A percentile compares a stretch with the other conserved stretches of the same genome.
Conservation (phyloP, 2,113 vertebrate species). For the Fulmarus glacialis region DNA sequence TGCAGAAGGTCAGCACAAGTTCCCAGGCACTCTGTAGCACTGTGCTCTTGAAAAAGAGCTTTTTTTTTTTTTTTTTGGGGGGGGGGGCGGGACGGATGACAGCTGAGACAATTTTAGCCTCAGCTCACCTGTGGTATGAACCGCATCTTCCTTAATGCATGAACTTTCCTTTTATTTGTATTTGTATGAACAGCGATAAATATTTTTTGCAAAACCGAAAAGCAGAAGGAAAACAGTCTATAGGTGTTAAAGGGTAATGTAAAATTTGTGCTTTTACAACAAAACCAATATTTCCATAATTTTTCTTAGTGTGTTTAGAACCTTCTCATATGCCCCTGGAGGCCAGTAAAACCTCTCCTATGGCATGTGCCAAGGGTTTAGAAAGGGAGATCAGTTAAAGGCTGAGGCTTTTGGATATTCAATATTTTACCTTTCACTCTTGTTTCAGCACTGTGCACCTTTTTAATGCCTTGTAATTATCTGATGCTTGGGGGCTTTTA, state of each 20-base stretch:
- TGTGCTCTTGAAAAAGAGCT: neutral
- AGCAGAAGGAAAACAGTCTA: neutral
- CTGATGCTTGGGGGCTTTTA: neutral
- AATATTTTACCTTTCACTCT: neutral
- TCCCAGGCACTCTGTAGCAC: slow-evolving; percentile 9
- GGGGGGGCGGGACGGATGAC: too few species aligned
- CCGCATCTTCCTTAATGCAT: neutral
- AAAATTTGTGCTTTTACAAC: neutral
- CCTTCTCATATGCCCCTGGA: neutral
- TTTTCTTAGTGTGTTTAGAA: neutral
- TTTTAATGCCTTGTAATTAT: neutral
- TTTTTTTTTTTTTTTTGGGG: neutral
- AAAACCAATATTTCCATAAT: neutral
- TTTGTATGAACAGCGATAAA: neutral
- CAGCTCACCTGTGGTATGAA: neutral
- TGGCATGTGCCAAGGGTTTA: neutral
- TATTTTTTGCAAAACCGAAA: neutral
- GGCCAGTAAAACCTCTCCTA: neutral
- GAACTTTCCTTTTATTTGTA: neutral
- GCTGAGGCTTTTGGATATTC: neutral
- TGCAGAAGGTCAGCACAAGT: slow-evolving; percentile 36
- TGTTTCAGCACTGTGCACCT: neutral
- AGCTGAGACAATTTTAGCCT: neutral
- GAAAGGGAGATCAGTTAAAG: neutral
- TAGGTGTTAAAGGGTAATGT: neutral